A percentile compares a stretch with the other conserved stretches of the same genome.
Evolutionary conservation across 1,140 invertebrate species (phyloP).

Genomic region (Ceratitis capitata): DNA sequence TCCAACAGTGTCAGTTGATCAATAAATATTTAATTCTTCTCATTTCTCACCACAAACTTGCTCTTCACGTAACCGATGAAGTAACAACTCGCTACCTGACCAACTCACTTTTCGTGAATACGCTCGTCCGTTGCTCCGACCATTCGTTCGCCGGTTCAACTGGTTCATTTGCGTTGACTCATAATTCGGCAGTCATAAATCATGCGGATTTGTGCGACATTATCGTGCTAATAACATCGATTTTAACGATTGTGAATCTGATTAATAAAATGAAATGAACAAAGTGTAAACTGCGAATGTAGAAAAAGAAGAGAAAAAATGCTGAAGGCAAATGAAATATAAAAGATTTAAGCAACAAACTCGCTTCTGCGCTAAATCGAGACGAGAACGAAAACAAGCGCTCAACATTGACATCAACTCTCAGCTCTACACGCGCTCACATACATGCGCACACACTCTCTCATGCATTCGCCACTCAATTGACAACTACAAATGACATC

Average conservation of each 20-base stretch:
- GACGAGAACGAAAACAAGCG: background rate
- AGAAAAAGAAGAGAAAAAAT: no score
- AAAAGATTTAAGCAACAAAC: slow-evolving; percentile 1
- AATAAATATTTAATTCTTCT: no score
- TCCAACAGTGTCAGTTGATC: no score
- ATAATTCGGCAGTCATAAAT: slow-evolving; percentile 58
- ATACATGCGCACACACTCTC: background rate
- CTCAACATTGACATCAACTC: background rate
- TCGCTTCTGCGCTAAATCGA: background rate
- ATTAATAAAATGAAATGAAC: slow-evolving; percentile 38
- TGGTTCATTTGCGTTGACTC: slow-evolving; percentile 45
- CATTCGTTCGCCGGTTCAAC: slow-evolving; percentile 3
- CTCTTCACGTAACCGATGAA: background rate
- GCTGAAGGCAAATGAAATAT: slow-evolving; percentile 13
- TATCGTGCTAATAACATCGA: slow-evolving; percentile 65
- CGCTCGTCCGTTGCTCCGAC: background rate
- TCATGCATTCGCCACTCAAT: background rate
- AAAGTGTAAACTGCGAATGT: slow-evolving; percentile 1
- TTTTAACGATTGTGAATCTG: slow-evolving; percentile 52
- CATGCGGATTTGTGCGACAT: slow-evolving; percentile 62
- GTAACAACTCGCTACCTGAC: background rate
- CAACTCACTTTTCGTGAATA: no score
- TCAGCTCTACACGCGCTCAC: background rate
- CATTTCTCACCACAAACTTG: background rate
- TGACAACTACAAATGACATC: slow-evolving; percentile 62